These are phyloP conservation scores for Lonchura striata DNA, from an alignment of 2,113 vertebrate genomes.

Conservation along the genomic window DNA sequence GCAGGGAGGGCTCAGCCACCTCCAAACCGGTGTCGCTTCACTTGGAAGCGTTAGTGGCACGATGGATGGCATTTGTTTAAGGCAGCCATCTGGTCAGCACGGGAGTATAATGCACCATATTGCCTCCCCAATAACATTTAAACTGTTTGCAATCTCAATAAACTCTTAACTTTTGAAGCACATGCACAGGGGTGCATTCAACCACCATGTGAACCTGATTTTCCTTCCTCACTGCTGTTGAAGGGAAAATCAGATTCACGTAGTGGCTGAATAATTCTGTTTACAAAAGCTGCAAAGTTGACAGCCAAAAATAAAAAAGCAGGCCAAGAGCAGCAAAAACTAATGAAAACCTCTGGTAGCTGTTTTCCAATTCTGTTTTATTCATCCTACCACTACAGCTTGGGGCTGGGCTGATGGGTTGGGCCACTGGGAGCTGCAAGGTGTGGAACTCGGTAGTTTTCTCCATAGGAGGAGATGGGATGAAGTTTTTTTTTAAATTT, in stretches of 20 bases:
- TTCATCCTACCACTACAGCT: not conserved
- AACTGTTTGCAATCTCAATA: not conserved
- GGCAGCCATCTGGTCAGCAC: constrained; percentile 16
- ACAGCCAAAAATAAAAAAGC: not conserved
- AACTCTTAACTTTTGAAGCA: not conserved
- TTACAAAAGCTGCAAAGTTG: not conserved
- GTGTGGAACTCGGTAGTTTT: not conserved
- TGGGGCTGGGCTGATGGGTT: not conserved
- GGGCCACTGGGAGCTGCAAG: not conserved
- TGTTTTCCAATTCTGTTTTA: not conserved
- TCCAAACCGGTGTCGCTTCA: rapidly evolving
- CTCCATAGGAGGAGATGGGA: not conserved
- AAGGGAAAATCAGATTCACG: not conserved
- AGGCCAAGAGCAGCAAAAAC: not conserved
- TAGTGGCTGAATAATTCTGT: not conserved
- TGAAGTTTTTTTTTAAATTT: not conserved
- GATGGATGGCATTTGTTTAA: not conserved
- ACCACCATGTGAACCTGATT: not conserved
- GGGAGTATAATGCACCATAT: not conserved
- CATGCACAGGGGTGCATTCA: not conserved
- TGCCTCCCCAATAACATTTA: not conserved
- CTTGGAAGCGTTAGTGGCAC: not conserved
- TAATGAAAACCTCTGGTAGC: not conserved
- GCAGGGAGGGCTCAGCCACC: not conserved
- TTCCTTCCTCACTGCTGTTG: not conserved